Conservation (phyloP, 1,140 invertebrate genomes). For the Holotrichia oblita region DNA sequence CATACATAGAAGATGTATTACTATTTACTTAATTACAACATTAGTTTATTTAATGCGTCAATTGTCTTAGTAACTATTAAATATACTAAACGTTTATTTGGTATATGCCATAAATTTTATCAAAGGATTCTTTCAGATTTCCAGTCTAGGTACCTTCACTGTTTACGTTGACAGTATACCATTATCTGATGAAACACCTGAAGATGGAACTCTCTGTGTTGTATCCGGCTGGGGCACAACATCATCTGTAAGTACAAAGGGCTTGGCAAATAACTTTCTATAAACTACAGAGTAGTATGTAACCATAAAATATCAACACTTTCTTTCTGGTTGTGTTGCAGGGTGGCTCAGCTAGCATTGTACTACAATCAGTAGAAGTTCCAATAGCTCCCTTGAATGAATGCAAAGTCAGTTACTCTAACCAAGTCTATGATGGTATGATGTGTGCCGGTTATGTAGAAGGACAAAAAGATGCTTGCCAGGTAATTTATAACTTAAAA, state of each 20-base stretch:
- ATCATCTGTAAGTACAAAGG: background rate
- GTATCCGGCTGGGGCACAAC: conserved; percentile 37
- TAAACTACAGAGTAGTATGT: background rate
- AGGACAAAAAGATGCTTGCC: conserved; percentile 76
- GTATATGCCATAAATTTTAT: too few species aligned
- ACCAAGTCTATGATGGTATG: conserved; percentile 50
- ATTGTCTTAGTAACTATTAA: too few species aligned
- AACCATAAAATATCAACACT: background rate
- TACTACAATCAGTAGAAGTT: background rate
- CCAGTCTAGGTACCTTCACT: background rate
- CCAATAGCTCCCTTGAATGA: background rate
- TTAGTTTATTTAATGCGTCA: too few species aligned
- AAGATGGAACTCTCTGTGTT: background rate
- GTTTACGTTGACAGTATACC: conserved; percentile 45
- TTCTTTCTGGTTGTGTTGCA: background rate
- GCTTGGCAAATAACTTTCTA: background rate
- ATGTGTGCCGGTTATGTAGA: conserved; percentile 61
- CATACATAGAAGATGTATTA: too few species aligned
- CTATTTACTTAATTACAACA: too few species aligned
- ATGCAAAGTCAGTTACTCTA: background rate
- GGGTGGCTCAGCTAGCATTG: conserved; percentile 1
- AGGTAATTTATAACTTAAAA: conserved; percentile 65
- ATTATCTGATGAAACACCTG: conserved; percentile 32
- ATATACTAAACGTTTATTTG: too few species aligned
- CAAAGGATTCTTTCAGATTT: conserved; percentile 2